phyloP scores from a whole-genome alignment of 2,113 vertebrate species.

The Neofelis nebulosa region DNA sequence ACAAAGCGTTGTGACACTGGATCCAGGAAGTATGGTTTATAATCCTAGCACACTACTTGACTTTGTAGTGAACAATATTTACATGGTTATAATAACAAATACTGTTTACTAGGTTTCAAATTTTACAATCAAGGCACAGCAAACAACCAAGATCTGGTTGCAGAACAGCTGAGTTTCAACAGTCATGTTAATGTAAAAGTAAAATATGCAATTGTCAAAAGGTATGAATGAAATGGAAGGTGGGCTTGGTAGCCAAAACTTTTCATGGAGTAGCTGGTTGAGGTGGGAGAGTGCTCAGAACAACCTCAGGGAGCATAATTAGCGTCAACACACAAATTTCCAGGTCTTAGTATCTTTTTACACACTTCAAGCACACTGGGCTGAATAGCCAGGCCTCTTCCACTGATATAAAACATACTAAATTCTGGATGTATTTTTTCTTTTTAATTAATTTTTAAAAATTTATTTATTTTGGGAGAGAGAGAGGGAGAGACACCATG shows the following conservation, averaged over 20 bases:
- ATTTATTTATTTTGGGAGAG: too few relatives aligned
- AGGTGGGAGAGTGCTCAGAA: neutral
- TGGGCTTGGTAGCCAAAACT: neutral
- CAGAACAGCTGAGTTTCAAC: conserved; percentile 23
- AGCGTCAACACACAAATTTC: neutral
- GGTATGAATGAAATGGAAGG: neutral
- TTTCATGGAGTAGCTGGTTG: neutral
- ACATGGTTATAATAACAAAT: neutral
- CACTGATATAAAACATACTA: neutral
- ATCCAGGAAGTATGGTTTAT: neutral
- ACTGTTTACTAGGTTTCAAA: conserved; percentile 32
- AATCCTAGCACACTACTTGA: neutral
- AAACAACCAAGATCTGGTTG: conserved; percentile 30
- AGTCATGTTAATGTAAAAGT: neutral
- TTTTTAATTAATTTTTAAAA: too few relatives aligned
- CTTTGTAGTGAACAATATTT: neutral
- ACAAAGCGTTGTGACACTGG: neutral
- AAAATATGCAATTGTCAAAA: neutral
- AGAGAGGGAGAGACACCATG: too few relatives aligned
- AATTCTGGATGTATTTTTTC: conserved; percentile 7
- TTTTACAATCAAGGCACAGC: neutral
- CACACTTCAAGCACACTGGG: neutral
- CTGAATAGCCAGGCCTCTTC: neutral
- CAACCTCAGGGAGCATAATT: neutral
- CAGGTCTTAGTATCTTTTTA: neutral